Evolutionary conservation across 2,797 vertebrate genomes (phyloP), one percentile per base, ranked within the genome.

Genomic region (Tapirus indicus): DNA sequence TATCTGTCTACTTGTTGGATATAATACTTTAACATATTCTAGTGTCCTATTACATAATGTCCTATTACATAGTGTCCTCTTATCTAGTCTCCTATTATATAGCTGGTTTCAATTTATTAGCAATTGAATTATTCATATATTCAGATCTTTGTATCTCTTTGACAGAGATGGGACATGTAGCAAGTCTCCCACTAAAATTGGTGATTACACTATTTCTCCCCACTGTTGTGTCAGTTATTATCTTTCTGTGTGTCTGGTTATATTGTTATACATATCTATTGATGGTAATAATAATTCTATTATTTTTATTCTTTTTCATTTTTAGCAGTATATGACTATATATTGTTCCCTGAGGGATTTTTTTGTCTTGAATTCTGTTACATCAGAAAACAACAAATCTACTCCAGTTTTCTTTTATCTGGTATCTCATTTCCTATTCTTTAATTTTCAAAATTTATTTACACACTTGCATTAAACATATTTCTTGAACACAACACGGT

Each of bases 221-320:
- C 77, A 58, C 21, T 64, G 9, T 75, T 75, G 29, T 75, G 35
- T 20, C 7, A 27, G 2, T 75, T 85, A 77, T 27, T 56, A n/a
- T 14, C 66, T 56, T 27, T 47, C 60, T 77, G 23, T 12, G 2
- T 68, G 35, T n/a, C 60, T 92, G 60, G 49, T 66, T 85, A 64
- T 77, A 77, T 20, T 75, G 29, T 69, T 68, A 77, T 14, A 6
- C 16, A 56, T 68, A 47, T 56, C 16, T 66, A 85, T 44, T 85
- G 52, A 77, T 68, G 41, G 12, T 56, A 85, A 56, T 75, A n/a
- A 54, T 77, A 68, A 23, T 66, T 77, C 29, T 58, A 23, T 77
- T 93, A 12, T 77, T 64, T 6, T 92, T 93, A 93, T 35, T 93
- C 60, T 93, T 78, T 58, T 86, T 68, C 11, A 78, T 35, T 78